Conservation (phyloP, 2,113 vertebrate species). For the Oreochromis niloticus region DNA sequence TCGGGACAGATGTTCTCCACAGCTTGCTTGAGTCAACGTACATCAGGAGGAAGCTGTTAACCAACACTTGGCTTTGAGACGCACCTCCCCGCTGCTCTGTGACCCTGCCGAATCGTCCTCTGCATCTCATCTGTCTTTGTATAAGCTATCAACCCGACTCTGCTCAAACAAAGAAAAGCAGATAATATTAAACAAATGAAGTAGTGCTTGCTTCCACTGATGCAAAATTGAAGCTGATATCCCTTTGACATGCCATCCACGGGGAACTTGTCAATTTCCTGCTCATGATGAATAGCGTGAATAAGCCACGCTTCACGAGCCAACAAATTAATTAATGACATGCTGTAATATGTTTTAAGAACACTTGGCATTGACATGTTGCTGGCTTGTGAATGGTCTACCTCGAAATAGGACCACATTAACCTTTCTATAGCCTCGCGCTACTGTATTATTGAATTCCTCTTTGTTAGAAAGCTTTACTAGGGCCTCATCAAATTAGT, state of each 20-base stretch:
- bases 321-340: conserved; percentile 62
- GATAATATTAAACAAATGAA: conserved; percentile 13
- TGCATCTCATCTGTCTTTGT: neutral
- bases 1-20: conserved; percentile 44
- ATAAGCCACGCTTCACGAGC: conserved; percentile 49
- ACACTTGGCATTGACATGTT: conserved; percentile 50
- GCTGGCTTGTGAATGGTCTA: conserved; percentile 37
- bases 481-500: conserved; percentile 1
- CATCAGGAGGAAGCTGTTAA: conserved; percentile 32
- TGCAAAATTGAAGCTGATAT: conserved; percentile 35
- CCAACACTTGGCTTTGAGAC: conserved; percentile 11
- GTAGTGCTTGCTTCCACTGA: conserved; percentile 12
- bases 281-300: conserved; percentile 57
- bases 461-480: neutral
- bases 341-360: conserved; percentile 51
- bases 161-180: conserved; percentile 1
- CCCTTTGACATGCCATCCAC: conserved; percentile 34
- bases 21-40: neutral
- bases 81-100: neutral
- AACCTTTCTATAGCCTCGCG: conserved; percentile 1
- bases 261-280: conserved; percentile 53
- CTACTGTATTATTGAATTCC: neutral
- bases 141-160: neutral
- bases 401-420: conserved; percentile 20
- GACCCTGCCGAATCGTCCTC: conserved; percentile 6